Evolutionary conservation across 2,888 invertebrate species (phyloP), one percentile per base, ranked within the genome.

Genomic region (Zootermopsis nevadensis): DNA sequence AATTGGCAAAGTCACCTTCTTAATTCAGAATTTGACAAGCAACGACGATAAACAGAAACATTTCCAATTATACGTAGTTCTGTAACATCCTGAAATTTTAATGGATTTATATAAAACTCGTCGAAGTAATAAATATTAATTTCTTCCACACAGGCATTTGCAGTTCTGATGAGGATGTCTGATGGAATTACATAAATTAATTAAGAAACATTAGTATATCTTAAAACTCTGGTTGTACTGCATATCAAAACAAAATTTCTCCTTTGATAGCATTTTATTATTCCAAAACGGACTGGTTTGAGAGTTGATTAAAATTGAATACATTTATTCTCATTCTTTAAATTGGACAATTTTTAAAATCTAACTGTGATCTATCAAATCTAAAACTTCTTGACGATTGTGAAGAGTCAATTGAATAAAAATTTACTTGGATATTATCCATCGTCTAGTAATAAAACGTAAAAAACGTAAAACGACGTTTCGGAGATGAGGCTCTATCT

Each of bases 281-380:
- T 67, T 67, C 27, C 67, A 67, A 67, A 67, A 66, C 27, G 27
- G 27, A 67, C 67, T 6, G 7, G 27, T 27, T 67, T 67, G 31
- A 12, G 8, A n/a, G 3, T 27, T 27, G 67, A 67, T 67, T 67
- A 67, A 12, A 30, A 12, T 7, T 67, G 27, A 67, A 27, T 67
- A 67, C 67, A 67, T 67, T 67, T 27, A 67, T 67, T 67, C 67
- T 30, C 6, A 67, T 67, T 15, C 15, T 27, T 67, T 67, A 67
- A 67, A 67, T 67, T 67, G 27, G 3, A 67, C 27, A 27, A 67
- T 27, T 67, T 67, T 10, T 27, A 10, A 67, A 3, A 4, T 27
- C n/a, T 4, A 67, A 67, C 15, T 67, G 30, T 30, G 27, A 67
- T 2, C 67, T 24, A 66, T 22, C 24, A n/a, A n/a, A n/a, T n/a